phyloP scores from a whole-genome alignment of 2,113 vertebrate species.

The Aplodontia rufa region DNA sequence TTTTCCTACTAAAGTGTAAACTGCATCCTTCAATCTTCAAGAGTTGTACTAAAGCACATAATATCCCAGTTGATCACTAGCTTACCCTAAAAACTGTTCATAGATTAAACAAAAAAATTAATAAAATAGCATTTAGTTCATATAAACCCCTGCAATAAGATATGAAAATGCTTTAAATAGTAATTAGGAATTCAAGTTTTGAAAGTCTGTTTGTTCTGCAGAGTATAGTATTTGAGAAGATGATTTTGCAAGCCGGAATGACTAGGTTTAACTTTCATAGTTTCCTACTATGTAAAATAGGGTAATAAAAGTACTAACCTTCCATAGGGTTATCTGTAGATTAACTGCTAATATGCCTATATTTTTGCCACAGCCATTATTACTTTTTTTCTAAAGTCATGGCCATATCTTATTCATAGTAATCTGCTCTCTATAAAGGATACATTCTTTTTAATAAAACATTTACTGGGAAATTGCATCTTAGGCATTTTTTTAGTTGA shows the following conservation, averaged over 20 bases:
- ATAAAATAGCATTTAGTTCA: background rate
- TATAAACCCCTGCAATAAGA: background rate
- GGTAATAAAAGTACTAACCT: background rate
- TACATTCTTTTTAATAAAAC: constrained; percentile 67
- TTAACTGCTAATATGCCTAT: background rate
- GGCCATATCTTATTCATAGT: constrained; percentile 7
- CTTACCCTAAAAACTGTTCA: background rate
- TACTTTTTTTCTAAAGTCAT: constrained; percentile 27
- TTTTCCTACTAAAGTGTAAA: background rate
- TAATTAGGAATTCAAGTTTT: background rate
- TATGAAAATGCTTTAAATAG: background rate
- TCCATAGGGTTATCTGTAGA: background rate
- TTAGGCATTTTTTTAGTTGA: constrained; percentile 63
- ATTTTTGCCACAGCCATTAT: background rate
- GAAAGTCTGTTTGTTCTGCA: background rate
- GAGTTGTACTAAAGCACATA: background rate
- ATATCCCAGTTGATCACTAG: background rate
- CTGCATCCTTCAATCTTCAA: background rate
- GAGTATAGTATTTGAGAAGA: background rate
- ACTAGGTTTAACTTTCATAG: background rate
- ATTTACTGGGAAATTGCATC: constrained; percentile 63
- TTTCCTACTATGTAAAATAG: background rate
- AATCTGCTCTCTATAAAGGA: constrained; percentile 28
- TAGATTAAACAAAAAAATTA: background rate
- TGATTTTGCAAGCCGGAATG: background rate